These are phyloP conservation scores for Vidua macroura DNA, from an alignment of 2,113 vertebrate genomes.

Conservation along the genomic window DNA sequence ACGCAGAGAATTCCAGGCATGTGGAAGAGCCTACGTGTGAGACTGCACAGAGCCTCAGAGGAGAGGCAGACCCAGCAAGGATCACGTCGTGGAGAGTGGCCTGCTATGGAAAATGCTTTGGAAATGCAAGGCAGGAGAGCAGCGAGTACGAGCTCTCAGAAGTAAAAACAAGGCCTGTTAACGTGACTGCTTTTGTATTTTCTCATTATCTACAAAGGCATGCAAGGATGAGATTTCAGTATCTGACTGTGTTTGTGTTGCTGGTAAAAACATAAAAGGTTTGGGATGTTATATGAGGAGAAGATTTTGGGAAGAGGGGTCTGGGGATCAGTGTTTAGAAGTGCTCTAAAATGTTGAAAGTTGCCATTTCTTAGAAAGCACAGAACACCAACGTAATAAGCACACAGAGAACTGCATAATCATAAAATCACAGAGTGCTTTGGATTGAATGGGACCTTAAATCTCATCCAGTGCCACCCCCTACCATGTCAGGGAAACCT, in stretches of 20 bases:
- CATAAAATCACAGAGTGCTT: neutral
- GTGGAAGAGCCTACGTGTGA: neutral
- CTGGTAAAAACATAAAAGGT: neutral
- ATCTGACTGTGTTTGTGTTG: neutral
- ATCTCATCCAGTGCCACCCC: rapidly evolving
- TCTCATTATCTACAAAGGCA: neutral
- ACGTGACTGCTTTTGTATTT: neutral
- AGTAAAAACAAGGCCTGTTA: neutral
- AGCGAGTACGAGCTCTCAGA: neutral
- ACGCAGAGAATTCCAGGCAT: neutral
- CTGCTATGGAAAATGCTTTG: neutral
- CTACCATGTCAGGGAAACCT: neutral
- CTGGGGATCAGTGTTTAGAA: neutral
- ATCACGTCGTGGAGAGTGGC: neutral
- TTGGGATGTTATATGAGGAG: neutral
- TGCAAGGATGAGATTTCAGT: neutral
- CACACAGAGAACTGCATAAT: neutral
- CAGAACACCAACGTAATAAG: rapidly evolving
- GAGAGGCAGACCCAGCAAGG: neutral
- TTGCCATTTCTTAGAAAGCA: neutral
- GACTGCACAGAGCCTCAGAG: neutral
- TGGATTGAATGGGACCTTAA: neutral
- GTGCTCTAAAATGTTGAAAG: neutral
- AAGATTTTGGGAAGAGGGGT: neutral
- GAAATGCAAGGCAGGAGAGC: neutral